Evolutionary conservation across 2,113 vertebrate species (phyloP), one percentile per base, ranked within the genome.

Genomic region (Mola mola): DNA sequence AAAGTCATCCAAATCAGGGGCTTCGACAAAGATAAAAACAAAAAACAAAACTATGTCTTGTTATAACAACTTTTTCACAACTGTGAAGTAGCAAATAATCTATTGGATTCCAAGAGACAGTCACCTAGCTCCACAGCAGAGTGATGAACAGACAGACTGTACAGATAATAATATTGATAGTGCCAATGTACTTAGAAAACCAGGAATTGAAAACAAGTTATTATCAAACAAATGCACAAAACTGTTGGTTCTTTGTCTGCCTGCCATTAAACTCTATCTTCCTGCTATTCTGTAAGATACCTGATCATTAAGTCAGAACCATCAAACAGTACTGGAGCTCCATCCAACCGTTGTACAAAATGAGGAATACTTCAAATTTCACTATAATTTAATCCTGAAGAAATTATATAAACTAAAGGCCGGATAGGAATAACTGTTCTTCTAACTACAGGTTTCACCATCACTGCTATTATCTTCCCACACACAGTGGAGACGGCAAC

Each of bases 361-460:
- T 19, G 48, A 66, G 26, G 37, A 85, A 72, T 36, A 50, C 60
- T 75, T 66, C 11, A 26, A 7, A 73, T 80, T 73, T 83, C 67
- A 62, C 77, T 83, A 24, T 72, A 78, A 87, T 84, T 76, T 71
- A 62, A 79, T 70, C 63, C 50, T 5, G 0, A 8, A 57, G 67
- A 69, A 83, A 82, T 82, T 33, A 74, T 36, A 78, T 48, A 50
- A 83, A 81, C 51, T 49, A 49, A 38, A 57, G 38, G 41, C 58
- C 50, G 59, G 43, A 51, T 34, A 49, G 57, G 57, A 71, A 64
- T 24, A 53, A 64, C 15, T 65, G 46, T 16, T 59, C 25, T 55
- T 42, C 71, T 84, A 84, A 85, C 87, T 57, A 82, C 43, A 77
- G 81, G 84, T 65, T 83, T 75, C 63, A 51, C 36, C 33, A 56